Evolutionary conservation across 2,797 vertebrate genomes (phyloP), one percentile per base, ranked within the genome.

Genomic region (Halcyon leucocephala): DNA sequence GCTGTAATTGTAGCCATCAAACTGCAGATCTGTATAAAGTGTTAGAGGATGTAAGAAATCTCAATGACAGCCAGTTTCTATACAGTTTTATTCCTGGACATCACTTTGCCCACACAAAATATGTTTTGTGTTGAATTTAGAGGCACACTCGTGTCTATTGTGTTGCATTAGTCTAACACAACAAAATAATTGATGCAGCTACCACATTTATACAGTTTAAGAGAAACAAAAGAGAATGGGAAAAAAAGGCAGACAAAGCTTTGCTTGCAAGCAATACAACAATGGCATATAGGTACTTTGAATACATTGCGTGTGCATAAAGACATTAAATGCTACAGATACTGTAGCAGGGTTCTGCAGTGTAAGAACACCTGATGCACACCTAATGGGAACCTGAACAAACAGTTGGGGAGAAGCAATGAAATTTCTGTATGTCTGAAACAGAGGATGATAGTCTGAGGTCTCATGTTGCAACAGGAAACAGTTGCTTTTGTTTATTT

Each of bases 121-220:
- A 48, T 89, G 58, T 74, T 91, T 91, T 35, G 5, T 57, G 57
- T 64, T 82, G 77, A 85, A 37, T 79, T 90, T 66, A 57, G 61
- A 71, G 46, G 15, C 15, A n/a, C 13, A 9, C 14, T 77, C 21
- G 2, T 58, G 8, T 74, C 79, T 46, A 44, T 89, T 73, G 71
- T 87, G 49, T 91, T 91, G 41, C 16, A 22, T 89, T 82, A 85
- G 67, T 80, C 87, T 90, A 85, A 71, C 67, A 89, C 46, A 94
- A 90, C 33, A 89, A 76, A 78, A 89, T 57, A 83, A 80, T n/a
- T 77, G 57, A 57, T 91, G 25, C 26, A 31, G 77, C 12, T 73
- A 77, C 42, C 44, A 67, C 73, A 42, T 21, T 28, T 58, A 2
- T 13, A 19, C 6, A 51, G 37, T 51, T 7, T 74, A 26, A n/a